Base-by-base conservation (phyloP, 1,140 invertebrate species). In the Zeugodacus cucurbitae region DNA sequence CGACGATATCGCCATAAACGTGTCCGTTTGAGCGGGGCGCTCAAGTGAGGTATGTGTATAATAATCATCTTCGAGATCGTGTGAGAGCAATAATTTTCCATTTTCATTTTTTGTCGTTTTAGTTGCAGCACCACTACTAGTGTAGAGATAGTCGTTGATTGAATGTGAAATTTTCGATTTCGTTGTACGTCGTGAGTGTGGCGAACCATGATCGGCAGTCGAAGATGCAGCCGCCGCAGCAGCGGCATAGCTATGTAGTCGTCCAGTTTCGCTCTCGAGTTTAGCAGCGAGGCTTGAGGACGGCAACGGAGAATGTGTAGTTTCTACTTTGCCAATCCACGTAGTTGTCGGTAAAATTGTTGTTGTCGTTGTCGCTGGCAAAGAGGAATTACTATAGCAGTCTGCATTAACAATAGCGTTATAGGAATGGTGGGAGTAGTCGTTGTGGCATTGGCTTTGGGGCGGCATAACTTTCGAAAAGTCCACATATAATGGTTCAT, bases 1-100 rank as follows among this genome's bases (percentile, higher is more conserved):
- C 90, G 95, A 94, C 89, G 94, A 94, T 90, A 95, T 93, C 78
- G 94, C 94, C 89, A 95, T 93, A 91, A 95, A 95, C 70, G 95
- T 93, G 87, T 95, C 91, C 90, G 92, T 93, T 82, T 89, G 88
- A 17, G 89, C 85, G 54, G 87, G 26, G 26, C 58, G 67, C 41
- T 92, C 92, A 3, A 91, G 91, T 54, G 92, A 91, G 14, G 91
- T 91, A 89, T 93, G 91, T 70, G 91, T 92, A 62, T 93, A 92
- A 86, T 93, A 93, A 20, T 91, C 92, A 85, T 93, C 92, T 90
- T 93, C 92, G 22, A 90, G 91, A 59, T 92, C 89, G 41, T 88
- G 41, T 32, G 54, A 29, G 29, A 74, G 82, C 62, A 87, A 88
- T 58, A 44, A 8, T 34, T 59, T 57, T 54, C 29, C 57, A 86